Evolutionary conservation across 2,113 vertebrate species (phyloP).

Genomic region (Elgaria multicarinata): DNA sequence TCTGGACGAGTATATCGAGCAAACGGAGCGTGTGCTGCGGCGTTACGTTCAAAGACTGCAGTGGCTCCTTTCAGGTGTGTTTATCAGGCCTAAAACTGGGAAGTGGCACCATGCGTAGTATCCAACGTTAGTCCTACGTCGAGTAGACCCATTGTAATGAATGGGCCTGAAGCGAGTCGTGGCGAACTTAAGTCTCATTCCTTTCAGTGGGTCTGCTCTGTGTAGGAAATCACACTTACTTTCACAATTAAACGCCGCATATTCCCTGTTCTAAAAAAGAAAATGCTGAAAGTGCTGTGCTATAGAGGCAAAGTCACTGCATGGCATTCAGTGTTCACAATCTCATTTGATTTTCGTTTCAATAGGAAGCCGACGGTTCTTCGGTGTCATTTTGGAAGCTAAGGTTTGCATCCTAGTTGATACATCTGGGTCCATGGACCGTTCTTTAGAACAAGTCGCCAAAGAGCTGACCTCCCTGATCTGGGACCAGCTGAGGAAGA

Average conservation of each 20-base stretch:
- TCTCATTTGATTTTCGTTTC: not conserved
- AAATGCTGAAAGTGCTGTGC: no score
- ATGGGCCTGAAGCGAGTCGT: no score
- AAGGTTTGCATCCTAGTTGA: conserved; percentile 84
- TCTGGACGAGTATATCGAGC: conserved; percentile 70
- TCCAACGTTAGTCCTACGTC: no score
- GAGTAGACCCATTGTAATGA: no score
- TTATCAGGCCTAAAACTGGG: not conserved
- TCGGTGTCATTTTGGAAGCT: conserved; percentile 82
- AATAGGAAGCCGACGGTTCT: conserved; percentile 81
- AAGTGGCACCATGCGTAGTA: not conserved
- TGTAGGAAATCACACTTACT: no score
- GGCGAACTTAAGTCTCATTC: not conserved
- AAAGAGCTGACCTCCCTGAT: conserved; percentile 80
- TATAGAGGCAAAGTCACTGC: not conserved
- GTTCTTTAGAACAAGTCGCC: conserved; percentile 69
- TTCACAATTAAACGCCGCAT: no score
- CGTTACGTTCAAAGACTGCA: conserved; percentile 78
- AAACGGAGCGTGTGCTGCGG: conserved; percentile 67
- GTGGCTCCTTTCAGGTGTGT: conserved; percentile 87
- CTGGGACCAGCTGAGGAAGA: conserved; percentile 85
- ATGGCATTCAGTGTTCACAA: no score
- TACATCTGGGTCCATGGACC: conserved; percentile 82
- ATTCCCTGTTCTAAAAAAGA: no score
- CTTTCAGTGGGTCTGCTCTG: not conserved